Base-by-base conservation (phyloP, 1,140 invertebrate species). In the Vanessa atalanta region DNA sequence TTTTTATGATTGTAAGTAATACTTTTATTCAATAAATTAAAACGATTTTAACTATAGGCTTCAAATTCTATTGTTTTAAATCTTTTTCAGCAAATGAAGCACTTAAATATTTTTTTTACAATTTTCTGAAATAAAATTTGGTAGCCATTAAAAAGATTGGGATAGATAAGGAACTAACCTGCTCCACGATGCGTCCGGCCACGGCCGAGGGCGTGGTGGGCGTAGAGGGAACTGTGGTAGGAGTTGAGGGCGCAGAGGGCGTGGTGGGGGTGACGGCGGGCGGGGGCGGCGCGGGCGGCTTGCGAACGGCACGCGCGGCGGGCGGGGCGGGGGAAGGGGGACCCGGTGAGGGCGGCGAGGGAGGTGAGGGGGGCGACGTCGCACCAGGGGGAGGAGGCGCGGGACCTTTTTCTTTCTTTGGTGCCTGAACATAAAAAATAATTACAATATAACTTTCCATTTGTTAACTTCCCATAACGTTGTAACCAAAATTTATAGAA, bases 351-450 rank as follows among this genome's bases (percentile, higher is more conserved):
- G 78, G 61, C 53, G 47, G 60, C 23, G 64, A 23, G 13, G 67
- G 23, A 63, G 66, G 50, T 43, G 81, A 67, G 37, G 73, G 72
- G 80, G 64, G 69, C 57, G 64, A 75, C 66, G 70, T 88, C 89
- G 66, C 94, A 94, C 89, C 86, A 26, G 95, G 95, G 65, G 95
- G 95, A 43, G 94, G 93, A 3, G 95, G 96, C 57, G 96, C 96
- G 68, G 95, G 95, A 57, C 96, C 95, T 86, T 96, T 96, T 77
- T 96, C 95, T 88, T 95, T 95, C 89, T 95, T 95, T 67, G 94
- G 92, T 73, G 93, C 92, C 94, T 95, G 77, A 12, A 43, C 50
- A 65, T 7, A 55, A 53, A 60, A 55, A 48, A 47, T n/a, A 20
- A 23, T 20, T 20, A 20, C 20, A 20, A 0, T 20, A 20, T 20